Evolutionary conservation across 2,113 vertebrate genomes (phyloP).

Genomic region (Cariama cristata): DNA sequence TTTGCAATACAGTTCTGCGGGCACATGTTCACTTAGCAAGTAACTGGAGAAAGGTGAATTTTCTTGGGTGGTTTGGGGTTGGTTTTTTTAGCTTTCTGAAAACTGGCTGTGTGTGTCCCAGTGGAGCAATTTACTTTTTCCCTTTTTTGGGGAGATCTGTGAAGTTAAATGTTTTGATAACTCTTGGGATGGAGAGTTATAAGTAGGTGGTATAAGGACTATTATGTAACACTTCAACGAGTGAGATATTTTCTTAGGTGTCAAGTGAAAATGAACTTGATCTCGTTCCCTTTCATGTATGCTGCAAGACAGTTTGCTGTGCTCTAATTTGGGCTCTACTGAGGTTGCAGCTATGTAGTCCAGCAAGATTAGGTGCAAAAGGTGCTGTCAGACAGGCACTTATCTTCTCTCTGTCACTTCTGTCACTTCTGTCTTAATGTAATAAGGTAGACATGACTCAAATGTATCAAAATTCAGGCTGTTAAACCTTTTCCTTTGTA

Average conservation of each 20-base stretch:
- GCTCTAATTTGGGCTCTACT: not conserved
- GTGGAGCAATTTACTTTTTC: not conserved
- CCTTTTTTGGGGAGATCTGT: not conserved
- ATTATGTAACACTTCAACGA: not conserved
- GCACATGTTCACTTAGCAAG: not conserved
- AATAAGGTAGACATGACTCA: not conserved
- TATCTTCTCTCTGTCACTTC: not conserved
- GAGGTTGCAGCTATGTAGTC: not conserved
- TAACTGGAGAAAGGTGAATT: not conserved
- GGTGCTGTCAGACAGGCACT: not conserved
- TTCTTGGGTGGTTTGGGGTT: not conserved
- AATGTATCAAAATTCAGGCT: not conserved
- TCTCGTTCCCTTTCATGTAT: not conserved
- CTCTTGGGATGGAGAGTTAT: not conserved
- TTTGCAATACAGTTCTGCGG: not conserved
- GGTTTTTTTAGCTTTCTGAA: not conserved
- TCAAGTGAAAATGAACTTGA: not conserved
- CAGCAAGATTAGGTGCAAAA: not conserved
- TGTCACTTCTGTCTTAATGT: not conserved
- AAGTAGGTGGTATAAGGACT: not conserved
- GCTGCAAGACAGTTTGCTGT: not conserved
- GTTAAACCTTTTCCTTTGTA: not conserved
- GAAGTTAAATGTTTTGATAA: not conserved
- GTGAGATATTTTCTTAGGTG: not conserved
- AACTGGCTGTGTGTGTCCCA: not conserved